Percentiles rank a stretch among this genome's conserved stretches.
Conservation (phyloP, 2,113 vertebrate species). For the Oryzias javanicus region DNA sequence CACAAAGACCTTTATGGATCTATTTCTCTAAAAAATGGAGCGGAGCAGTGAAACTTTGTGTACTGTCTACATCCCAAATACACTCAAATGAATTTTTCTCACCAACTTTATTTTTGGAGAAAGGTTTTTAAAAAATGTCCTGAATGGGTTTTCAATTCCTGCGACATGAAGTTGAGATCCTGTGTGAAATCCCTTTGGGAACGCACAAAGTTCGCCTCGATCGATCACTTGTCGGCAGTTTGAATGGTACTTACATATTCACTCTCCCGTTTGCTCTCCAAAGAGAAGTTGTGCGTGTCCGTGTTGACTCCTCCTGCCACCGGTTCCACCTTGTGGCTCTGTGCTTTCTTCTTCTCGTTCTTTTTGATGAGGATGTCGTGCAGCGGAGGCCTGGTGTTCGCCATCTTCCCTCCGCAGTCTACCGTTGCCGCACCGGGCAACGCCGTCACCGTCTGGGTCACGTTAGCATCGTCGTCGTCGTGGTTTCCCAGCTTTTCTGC, state of each 20-base stretch:
- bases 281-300: conserved; percentile 91
- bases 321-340: conserved; percentile 87
- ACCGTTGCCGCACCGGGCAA: conserved; percentile 27
- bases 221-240: not conserved
- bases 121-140: too few species aligned
- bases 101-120: too few species aligned
- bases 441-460: conserved; percentile 25
- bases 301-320: conserved; percentile 79
- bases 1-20: too few species aligned
- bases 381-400: conserved; percentile 75
- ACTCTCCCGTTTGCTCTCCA: conserved; percentile 87
- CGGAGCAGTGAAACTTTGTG: too few species aligned
- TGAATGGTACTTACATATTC: conserved; percentile 86
- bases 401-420: conserved; percentile 62
- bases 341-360: conserved; percentile 85
- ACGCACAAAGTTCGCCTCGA: not conserved
- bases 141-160: too few species aligned
- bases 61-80: too few species aligned
- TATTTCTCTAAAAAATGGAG: too few species aligned
- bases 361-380: conserved; percentile 86
- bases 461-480: conserved; percentile 76
- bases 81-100: too few species aligned
- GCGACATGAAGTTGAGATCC: too few species aligned
- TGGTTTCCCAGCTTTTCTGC: conserved; percentile 82
- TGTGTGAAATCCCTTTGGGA: too few species aligned